These are phyloP conservation scores for Masnerella sp. DNA, from an alignment of 2,888 invertebrate genomes.

Conservation along the genomic window DNA sequence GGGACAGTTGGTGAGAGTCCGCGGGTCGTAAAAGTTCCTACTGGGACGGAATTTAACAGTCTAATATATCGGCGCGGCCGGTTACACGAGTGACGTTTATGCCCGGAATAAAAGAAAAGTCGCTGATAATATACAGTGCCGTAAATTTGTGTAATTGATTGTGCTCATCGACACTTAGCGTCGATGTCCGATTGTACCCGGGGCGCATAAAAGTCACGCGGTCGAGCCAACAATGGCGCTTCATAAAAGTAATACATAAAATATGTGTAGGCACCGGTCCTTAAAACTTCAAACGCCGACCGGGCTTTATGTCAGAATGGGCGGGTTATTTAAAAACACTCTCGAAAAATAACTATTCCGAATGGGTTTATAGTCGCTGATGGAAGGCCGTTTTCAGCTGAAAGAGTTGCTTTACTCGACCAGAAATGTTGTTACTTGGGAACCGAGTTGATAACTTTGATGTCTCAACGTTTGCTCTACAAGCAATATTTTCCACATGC, in stretches of 20 bases:
- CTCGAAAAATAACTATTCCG: too few relatives aligned
- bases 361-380: too few relatives aligned
- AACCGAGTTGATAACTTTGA: too few relatives aligned
- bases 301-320: too few relatives aligned
- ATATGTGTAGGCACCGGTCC: slow-evolving; percentile 15
- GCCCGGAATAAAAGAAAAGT: slow-evolving; percentile 42
- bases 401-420: too few relatives aligned
- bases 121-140: slow-evolving; percentile 41
- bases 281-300: slow-evolving; percentile 22
- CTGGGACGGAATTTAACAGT: slow-evolving; percentile 35
- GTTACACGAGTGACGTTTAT: slow-evolving; percentile 40
- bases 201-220: slow-evolving; percentile 18
- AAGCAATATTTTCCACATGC: too few relatives aligned
- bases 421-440: too few relatives aligned
- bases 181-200: slow-evolving; percentile 16
- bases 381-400: too few relatives aligned
- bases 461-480: too few relatives aligned
- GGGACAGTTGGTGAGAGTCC: slow-evolving; percentile 50
- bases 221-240: slow-evolving; percentile 23
- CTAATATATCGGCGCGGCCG: slow-evolving; percentile 38
- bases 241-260: slow-evolving; percentile 32
- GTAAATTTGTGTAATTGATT: slow-evolving; percentile 53
- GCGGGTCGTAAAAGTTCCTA: slow-evolving; percentile 43
- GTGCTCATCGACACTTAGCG: slow-evolving; percentile 21
- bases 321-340: too few relatives aligned